These are phyloP conservation scores for Drosophila subsilvestris DNA, from an alignment of 2,888 invertebrate genomes.

Conservation along the genomic window DNA sequence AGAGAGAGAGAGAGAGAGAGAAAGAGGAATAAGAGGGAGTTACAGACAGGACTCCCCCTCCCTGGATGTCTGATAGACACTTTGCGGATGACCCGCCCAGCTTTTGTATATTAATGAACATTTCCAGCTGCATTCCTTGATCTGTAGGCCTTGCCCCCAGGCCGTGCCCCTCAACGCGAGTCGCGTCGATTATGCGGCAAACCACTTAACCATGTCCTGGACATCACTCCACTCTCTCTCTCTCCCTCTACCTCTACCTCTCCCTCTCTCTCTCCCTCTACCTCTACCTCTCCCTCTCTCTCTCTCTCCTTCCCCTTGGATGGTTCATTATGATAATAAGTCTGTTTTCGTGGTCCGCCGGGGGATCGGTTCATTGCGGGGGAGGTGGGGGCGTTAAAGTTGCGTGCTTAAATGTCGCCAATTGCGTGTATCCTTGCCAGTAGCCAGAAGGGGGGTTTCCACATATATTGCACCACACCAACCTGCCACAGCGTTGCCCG, in stretches of 20 bases:
- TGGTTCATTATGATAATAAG: constrained; percentile 70
- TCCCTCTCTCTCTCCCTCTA: neutral
- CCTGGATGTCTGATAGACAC: constrained; percentile 54
- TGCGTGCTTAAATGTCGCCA: constrained; percentile 77
- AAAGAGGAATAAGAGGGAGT: constrained; percentile 24
- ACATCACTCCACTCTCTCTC: constrained; percentile 20
- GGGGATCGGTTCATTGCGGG: constrained; percentile 51
- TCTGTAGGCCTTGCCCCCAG: constrained; percentile 18
- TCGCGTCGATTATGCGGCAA: constrained; percentile 62
- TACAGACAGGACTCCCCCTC: neutral
- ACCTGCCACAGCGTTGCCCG: neutral
- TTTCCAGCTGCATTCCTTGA: constrained; percentile 19
- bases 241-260: too few relatives aligned
- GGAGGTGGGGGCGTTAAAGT: constrained; percentile 55
- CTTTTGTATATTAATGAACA: constrained; percentile 65
- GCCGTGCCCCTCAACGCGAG: constrained; percentile 8
- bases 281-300: constrained; percentile 3
- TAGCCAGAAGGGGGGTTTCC: neutral
- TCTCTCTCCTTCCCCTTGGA: constrained; percentile 21
- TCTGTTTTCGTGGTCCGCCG: constrained; percentile 40
- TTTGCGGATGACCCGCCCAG: constrained; percentile 44
- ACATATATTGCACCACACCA: constrained; percentile 1
- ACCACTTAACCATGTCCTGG: constrained; percentile 57
- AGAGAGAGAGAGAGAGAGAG: constrained; percentile 8
- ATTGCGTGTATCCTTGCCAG: constrained; percentile 66